These are phyloP conservation scores for Engraulis encrasicolus DNA, from an alignment of 2,113 vertebrate species.

Conservation along the genomic window DNA sequence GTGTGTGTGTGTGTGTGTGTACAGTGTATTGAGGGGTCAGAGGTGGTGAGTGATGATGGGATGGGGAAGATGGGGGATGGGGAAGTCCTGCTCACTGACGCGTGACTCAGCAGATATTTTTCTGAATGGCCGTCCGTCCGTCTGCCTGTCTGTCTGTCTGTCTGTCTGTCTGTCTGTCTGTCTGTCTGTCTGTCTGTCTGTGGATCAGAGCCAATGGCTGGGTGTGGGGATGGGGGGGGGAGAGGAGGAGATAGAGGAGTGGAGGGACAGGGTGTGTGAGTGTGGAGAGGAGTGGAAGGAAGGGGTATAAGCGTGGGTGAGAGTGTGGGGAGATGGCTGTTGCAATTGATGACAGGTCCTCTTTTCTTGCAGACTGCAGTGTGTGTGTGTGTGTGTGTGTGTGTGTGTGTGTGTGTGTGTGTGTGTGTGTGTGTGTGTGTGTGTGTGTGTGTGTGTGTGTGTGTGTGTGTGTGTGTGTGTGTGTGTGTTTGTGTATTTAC, in stretches of 20 bases:
- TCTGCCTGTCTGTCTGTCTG: constrained; percentile 10
- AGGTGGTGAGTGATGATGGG: neutral
- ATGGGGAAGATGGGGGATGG: too few species aligned
- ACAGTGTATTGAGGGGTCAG: neutral
- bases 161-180: constrained; percentile 7
- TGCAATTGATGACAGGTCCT: constrained; percentile 11
- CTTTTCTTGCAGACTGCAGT: neutral
- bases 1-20: too few species aligned
- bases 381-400: neutral
- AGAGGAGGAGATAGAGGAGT: neutral
- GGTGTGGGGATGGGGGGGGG: neutral
- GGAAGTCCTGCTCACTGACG: constrained; percentile 11
- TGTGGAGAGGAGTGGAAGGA: neutral
- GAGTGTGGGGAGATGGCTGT: neutral
- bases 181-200: too few species aligned
- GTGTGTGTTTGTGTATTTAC: too few species aligned
- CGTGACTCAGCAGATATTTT: constrained; percentile 44
- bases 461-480: constrained; percentile 54
- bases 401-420: neutral
- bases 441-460: constrained; percentile 34
- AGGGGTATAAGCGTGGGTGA: neutral
- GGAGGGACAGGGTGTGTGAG: neutral
- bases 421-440: neutral
- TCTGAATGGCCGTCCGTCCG: constrained; percentile 15
- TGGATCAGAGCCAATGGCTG: neutral